Conservation (phyloP, 2,113 vertebrate species). For the Siniperca knerii region DNA sequence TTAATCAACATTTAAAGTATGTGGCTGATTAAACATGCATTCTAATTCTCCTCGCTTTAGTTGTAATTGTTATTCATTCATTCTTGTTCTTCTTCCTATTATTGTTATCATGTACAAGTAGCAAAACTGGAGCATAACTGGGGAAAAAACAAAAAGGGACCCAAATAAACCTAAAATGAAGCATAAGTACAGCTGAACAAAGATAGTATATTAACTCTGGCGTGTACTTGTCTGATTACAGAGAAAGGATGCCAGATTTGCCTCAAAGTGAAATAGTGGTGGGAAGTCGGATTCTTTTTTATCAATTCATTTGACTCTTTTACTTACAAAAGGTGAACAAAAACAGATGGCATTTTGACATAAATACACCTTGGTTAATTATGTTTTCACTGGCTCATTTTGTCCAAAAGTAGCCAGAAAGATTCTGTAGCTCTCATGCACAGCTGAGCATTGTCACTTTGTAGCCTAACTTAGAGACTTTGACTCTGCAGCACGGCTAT, state of each 20-base stretch:
- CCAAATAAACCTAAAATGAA: background rate
- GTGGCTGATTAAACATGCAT: constrained; percentile 11
- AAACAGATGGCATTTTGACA: background rate
- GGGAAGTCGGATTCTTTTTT: background rate
- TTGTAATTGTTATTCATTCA: background rate
- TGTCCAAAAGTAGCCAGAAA: background rate
- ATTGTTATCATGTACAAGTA: background rate
- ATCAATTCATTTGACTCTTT: background rate
- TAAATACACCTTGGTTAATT: background rate
- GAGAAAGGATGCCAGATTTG: background rate
- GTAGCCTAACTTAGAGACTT: background rate
- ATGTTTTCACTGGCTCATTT: background rate
- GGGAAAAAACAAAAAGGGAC: background rate
- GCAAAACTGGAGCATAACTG: background rate
- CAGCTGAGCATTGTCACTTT: too few relatives aligned
- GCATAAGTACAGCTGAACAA: background rate
- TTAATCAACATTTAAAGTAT: constrained; percentile 14
- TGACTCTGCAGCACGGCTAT: background rate
- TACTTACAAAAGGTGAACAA: background rate
- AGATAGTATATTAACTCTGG: background rate
- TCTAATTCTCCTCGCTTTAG: background rate
- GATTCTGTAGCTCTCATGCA: background rate
- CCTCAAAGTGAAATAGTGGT: background rate
- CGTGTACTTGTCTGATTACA: background rate
- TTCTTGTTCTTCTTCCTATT: background rate